phyloP scores from a whole-genome alignment of 2,113 vertebrate species.

The Zapornia atra region DNA sequence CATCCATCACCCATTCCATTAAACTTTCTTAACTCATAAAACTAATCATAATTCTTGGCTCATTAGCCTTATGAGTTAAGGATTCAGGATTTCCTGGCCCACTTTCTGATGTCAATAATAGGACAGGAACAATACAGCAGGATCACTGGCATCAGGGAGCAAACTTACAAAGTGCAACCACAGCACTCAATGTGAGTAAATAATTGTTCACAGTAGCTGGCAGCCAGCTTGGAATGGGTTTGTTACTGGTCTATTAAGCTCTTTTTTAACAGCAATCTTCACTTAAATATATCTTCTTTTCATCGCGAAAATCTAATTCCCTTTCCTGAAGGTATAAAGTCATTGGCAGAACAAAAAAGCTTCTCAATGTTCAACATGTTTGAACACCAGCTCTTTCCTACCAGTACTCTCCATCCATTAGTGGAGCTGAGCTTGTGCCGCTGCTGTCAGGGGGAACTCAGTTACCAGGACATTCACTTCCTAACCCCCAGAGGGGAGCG shows the following conservation, averaged over 20 bases:
- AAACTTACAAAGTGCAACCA: background rate
- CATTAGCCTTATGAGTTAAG: background rate
- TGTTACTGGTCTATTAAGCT: background rate
- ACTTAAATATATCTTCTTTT: background rate
- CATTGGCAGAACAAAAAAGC: background rate
- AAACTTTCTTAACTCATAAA: background rate
- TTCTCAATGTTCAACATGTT: background rate
- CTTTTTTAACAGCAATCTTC: background rate
- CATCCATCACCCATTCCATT: background rate
- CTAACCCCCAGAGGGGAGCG: conserved; percentile 44
- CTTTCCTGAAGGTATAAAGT: conserved; percentile 6
- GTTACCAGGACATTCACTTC: conserved; percentile 20
- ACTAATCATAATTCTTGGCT: conserved; percentile 8
- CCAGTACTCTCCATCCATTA: background rate
- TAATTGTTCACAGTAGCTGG: background rate
- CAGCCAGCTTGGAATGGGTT: background rate
- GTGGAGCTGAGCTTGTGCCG: background rate
- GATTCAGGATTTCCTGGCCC: background rate
- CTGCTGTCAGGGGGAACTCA: background rate
- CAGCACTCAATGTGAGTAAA: background rate
- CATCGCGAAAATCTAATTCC: background rate
- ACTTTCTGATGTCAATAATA: background rate
- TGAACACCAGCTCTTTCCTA: conserved; percentile 22
- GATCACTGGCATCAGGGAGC: background rate
- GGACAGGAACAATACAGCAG: background rate